Evolutionary conservation across 2,888 invertebrate species (phyloP).

Genomic region (Temnothorax ravouxi): DNA sequence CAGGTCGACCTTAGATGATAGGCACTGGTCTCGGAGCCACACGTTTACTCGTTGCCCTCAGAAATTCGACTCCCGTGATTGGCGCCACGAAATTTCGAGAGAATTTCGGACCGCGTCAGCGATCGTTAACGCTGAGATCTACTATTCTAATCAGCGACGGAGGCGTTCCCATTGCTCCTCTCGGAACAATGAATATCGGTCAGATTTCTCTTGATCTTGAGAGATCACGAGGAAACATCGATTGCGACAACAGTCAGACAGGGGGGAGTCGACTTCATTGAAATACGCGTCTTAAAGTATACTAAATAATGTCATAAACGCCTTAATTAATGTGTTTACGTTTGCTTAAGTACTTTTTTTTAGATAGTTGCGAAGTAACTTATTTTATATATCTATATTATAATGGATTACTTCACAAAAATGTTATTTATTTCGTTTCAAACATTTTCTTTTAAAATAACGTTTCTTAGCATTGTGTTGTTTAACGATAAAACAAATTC

Average conservation of each 20-base stretch:
- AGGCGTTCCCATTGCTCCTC: constrained; percentile 1
- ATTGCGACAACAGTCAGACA: constrained; percentile 27
- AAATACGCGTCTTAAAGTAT: background rate
- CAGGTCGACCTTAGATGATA: constrained; percentile 19
- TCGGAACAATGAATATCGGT: constrained; percentile 44
- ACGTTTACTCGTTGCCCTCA: background rate
- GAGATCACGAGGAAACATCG: constrained; percentile 69
- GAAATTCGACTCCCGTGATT: constrained; percentile 12
- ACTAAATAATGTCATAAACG: background rate
- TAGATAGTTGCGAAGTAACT: no score
- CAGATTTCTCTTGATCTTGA: constrained; percentile 82
- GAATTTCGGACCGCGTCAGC: constrained; percentile 2
- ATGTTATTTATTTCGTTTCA: background rate
- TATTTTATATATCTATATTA: no score
- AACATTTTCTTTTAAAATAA: background rate
- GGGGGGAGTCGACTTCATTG: background rate
- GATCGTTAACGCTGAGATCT: background rate
- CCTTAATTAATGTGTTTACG: background rate
- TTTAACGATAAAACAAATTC: background rate
- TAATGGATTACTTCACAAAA: no score
- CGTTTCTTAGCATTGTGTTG: background rate
- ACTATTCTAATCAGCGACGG: constrained; percentile 6
- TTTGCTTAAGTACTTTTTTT: background rate
- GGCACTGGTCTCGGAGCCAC: background rate
- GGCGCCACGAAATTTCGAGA: background rate